Base-by-base conservation (phyloP, 2,113 vertebrate species). In the Cyphomyrus plagiostoma region DNA sequence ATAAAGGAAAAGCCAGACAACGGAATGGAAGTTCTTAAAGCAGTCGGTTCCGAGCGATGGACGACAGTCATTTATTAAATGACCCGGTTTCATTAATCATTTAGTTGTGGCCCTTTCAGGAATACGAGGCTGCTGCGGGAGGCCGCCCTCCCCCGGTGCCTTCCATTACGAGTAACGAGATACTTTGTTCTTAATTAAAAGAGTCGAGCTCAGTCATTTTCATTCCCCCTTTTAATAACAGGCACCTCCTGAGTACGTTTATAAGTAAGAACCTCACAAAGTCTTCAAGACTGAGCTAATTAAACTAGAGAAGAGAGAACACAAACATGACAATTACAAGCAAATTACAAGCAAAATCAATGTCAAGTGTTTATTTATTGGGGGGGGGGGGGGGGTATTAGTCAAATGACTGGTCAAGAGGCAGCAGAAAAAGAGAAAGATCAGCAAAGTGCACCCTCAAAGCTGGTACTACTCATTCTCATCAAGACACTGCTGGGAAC, bases 391-490 rank as follows among this genome's bases (percentile, higher is more conserved):
- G 26, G 74, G 30, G 35, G 35, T 26, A 39, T 39, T 80, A 19
- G 15, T 80, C 17, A 80, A 80, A 80, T 80, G 15, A 17, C 70
- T 19, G 26, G 35, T 39, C 13, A 17, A 35, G n/a, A 35, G 15
- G 26, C 46, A 39, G 3, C 15, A 52, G 26, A 53, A 19, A 86
- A 3, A 53, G 4, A 26, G 48, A 56, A 56, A 52, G 17, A 46
- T 5, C 49, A 35, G 0, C 7, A 26, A 86, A 87, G 17, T 56
- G 30, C 26, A 35, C 50, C 8, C 90, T 39, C 3, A 50, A 39
- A 39, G 11, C 86, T 86, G 35, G 92, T 90, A 92, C 91, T 88
- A 89, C 62, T 92, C 89, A 89, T 92, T 93, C 93, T 91, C 90
- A 26, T 83, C 84, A 52, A 9, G 45, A 91, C 88, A 21, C 80